phyloP scores from a whole-genome alignment of 2,888 invertebrate species.

The Antheraea assamensis region DNA sequence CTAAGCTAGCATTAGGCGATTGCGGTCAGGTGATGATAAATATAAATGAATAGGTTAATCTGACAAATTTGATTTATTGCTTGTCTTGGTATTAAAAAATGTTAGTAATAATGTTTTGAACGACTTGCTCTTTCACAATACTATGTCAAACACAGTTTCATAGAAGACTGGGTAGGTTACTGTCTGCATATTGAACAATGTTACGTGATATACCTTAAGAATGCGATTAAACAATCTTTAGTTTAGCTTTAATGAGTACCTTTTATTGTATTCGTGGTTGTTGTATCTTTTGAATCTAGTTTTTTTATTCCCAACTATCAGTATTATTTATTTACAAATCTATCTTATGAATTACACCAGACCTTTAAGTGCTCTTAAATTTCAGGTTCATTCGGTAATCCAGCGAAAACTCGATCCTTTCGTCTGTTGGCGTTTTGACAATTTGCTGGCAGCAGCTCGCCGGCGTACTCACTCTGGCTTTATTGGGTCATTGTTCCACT shows the following conservation, averaged over 20 bases:
- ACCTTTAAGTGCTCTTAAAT: slow-evolving; percentile 25
- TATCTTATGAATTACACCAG: not conserved
- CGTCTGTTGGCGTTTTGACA: slow-evolving; percentile 51
- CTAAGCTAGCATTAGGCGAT: too few relatives aligned
- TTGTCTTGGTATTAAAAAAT: too few relatives aligned
- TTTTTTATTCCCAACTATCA: too few relatives aligned
- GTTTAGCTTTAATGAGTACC: not conserved
- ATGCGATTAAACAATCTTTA: not conserved
- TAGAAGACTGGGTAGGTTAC: not conserved
- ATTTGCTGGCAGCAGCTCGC: slow-evolving; percentile 38
- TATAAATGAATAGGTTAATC: too few relatives aligned
- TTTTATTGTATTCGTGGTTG: not conserved
- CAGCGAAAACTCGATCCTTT: slow-evolving; percentile 32
- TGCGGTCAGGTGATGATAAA: too few relatives aligned
- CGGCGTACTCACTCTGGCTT: slow-evolving; percentile 34
- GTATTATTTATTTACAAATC: not conserved
- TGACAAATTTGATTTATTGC: too few relatives aligned
- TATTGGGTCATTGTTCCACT: slow-evolving; percentile 47
- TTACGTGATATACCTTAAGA: not conserved
- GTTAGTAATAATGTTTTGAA: too few relatives aligned
- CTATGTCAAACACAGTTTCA: not conserved
- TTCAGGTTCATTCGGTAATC: slow-evolving; percentile 37
- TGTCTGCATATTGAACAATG: too few relatives aligned
- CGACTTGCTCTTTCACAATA: too few relatives aligned
- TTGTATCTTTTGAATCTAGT: too few relatives aligned